Evolutionary conservation across 2,797 vertebrate species (phyloP), one percentile per base, ranked within the genome.

Genomic region (Phoeniculus purpureus): DNA sequence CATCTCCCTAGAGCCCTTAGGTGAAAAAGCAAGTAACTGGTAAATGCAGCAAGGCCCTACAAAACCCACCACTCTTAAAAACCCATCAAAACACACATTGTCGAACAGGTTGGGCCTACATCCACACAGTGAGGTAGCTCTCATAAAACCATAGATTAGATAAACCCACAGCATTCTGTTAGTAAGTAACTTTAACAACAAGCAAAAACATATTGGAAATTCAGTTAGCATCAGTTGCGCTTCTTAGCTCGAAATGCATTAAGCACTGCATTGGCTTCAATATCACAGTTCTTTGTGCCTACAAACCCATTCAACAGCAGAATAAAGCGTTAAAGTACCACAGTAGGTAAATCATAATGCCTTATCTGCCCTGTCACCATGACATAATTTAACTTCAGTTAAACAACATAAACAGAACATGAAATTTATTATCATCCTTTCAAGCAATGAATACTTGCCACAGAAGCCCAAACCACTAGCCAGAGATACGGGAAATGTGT

Each of bases 1-100:
- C 7, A 92, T n/a, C 95, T 93, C 9, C 75, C 50, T 89, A 92
- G 61, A 83, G 73, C 75, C 80, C 87, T 75, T 90, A 93, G 56
- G 7, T 84, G 60, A 91, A 95, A 96, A 85, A 95, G 89, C 51
- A 97, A 97, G 4, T 92, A 94, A 72, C 56, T 94, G 75, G 79
- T 77, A 95, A 97, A 86, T 80, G 94, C 70, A 94, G 87, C 32
- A 29, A 95, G 51, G 85, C 87, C 65, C 90, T 95, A 96, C 0
- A 2, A 68, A 96, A 89, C 37, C 37, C 37, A 37, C 37, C 37
- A 37, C 34, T 75, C 48, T 61, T 59, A 68, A 79, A 81, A 86
- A 19, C 48, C 40, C 48, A 67, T 7, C 34, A 31, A 82, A 81
- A 79, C 25, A 45, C 3, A 4, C 20, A 68, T 19, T 47, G 54